phyloP scores from a whole-genome alignment of 2,888 invertebrate species.

The Drosophila kambysellisi region DNA sequence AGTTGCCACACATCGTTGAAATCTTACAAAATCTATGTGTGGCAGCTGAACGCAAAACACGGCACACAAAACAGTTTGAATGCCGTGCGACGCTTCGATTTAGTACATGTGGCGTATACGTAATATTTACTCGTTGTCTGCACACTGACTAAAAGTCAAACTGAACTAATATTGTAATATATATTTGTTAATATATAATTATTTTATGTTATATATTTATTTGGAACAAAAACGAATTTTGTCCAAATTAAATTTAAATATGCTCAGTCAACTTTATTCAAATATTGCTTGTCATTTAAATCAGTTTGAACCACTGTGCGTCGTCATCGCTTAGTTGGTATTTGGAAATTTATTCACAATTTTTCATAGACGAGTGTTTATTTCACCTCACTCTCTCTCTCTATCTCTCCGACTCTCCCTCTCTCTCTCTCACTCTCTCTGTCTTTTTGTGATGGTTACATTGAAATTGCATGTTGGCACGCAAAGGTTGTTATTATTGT shows the following conservation, averaged over 20 bases:
- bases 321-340: slow-evolving; percentile 56
- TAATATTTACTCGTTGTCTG: slow-evolving; percentile 44
- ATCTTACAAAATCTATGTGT: slow-evolving; percentile 54
- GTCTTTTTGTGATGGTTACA: slow-evolving; percentile 61
- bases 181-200: background rate
- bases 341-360: slow-evolving; percentile 76
- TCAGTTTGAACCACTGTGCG: slow-evolving; percentile 39
- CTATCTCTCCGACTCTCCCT: background rate
- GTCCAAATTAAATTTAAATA: background rate
- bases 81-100: slow-evolving; percentile 49
- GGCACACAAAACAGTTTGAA: slow-evolving; percentile 42
- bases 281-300: background rate
- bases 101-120: slow-evolving; percentile 69
- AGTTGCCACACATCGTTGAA: slow-evolving; percentile 58
- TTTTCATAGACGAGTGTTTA: slow-evolving; percentile 71
- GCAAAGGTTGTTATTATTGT: slow-evolving; percentile 73
- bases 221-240: background rate
- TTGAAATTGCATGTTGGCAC: slow-evolving; percentile 85
- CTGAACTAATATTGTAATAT: background rate
- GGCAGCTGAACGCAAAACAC: slow-evolving; percentile 26
- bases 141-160: slow-evolving; percentile 31
- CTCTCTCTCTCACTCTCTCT: background rate
- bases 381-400: slow-evolving; percentile 12
- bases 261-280: background rate
- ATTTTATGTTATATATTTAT: background rate